Conservation (phyloP, 2,888 invertebrate species). For the Lithophane ornitopus region DNA sequence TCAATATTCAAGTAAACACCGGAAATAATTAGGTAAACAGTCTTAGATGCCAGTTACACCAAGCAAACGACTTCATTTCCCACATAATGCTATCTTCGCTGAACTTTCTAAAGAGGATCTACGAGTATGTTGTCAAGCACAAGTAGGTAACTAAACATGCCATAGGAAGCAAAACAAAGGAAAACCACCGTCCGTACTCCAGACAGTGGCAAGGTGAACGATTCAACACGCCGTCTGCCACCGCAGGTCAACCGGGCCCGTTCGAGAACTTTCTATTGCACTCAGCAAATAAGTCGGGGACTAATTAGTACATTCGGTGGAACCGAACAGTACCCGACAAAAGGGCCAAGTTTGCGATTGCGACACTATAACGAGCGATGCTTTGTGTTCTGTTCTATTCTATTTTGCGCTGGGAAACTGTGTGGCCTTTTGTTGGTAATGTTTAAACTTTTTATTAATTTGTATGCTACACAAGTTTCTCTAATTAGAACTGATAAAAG, state of each 20-base stretch:
- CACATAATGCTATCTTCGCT: slow-evolving; percentile 39
- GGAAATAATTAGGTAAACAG: slow-evolving; percentile 34
- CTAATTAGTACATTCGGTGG: slow-evolving; percentile 87
- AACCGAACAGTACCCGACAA: slow-evolving; percentile 75
- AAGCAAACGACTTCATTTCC: slow-evolving; percentile 36
- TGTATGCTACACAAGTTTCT: slow-evolving; percentile 63
- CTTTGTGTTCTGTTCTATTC: slow-evolving; percentile 69
- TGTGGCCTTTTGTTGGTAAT: slow-evolving; percentile 57
- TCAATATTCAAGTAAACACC: neutral
- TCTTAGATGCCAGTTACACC: slow-evolving; percentile 10
- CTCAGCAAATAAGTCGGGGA: slow-evolving; percentile 80
- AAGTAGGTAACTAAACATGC: slow-evolving; percentile 48
- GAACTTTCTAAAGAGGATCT: slow-evolving; percentile 54
- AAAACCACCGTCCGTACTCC: slow-evolving; percentile 65
- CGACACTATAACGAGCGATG: slow-evolving; percentile 78
- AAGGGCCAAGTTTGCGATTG: slow-evolving; percentile 83
- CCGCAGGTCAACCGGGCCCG: slow-evolving; percentile 76
- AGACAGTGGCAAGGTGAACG: slow-evolving; percentile 73
- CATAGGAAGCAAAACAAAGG: slow-evolving; percentile 67
- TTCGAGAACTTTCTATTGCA: slow-evolving; percentile 82
- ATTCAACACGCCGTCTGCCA: slow-evolving; percentile 71
- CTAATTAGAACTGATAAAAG: slow-evolving; percentile 62
- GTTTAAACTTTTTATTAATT: slow-evolving; percentile 66
- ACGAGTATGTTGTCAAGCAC: slow-evolving; percentile 41
- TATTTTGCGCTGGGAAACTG: slow-evolving; percentile 41